Base-by-base conservation (phyloP, 2,888 invertebrate species). In the Lasiommata megera region DNA sequence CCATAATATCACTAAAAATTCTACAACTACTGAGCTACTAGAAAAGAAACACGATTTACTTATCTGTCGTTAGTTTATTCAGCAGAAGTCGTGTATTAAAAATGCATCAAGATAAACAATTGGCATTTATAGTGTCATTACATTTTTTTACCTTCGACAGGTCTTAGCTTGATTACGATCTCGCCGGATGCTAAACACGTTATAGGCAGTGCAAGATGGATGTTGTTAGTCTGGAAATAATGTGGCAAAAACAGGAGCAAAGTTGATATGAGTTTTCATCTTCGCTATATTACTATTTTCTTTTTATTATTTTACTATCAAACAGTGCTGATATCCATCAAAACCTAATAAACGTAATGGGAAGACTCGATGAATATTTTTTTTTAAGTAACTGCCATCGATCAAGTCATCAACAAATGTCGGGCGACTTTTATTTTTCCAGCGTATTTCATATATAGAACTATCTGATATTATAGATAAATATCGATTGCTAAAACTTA, bases 51-150 rank as follows among this genome's bases (percentile, higher is more conserved):
- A 44, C 28, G 16, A 6, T 14, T 28, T 28, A 28, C 8, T 44
- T 44, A 6, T 23, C 3, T 37, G 12, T 23, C 14, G 37, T 50
- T 28, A 9, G 5, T 7, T 9, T 6, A 23, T 8, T 37, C 37
- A 2, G 3, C 14, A 46, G 16, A 46, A 46, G 46, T 9, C 29
- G 29, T 29, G 16, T 16, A 46, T 46, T 46, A 46, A 46, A 46
- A 29, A 46, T 46, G 31, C 46, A 46, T 46, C 31, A 46, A 16
- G 46, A 46, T 29, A 31, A 46, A 46, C 46, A 46, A 46, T 46
- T 46, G 46, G 46, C 31, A 46, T 46, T 46, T 31, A 46, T 46
- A 46, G 29, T 16, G 46, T 31, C 46, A 46, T 31, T 46, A 46
- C 31, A 34, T 9, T 11, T 46, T 46, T 44, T 46, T 46, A 31